Evolutionary conservation across 2,888 invertebrate genomes (phyloP), one percentile per base, ranked within the genome.

Genomic region (Trichacis sp.): DNA sequence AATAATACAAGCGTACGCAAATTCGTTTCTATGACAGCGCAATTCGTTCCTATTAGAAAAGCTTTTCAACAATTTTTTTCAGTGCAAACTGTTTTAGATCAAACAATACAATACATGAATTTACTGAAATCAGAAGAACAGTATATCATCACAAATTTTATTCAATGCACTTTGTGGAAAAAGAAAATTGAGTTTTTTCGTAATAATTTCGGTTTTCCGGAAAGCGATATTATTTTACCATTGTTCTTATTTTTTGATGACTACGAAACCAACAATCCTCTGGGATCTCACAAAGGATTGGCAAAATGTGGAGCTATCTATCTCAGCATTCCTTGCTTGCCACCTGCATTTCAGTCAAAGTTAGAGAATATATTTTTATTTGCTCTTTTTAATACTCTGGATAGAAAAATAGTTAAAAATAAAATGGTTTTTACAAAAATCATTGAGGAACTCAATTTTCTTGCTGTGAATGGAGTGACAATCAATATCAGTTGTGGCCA

Each of bases 291-390:
- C 50, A 62, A 62, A 50, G 71, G 68, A 6, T 49, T 73, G 30
- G 55, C 57, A 3, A 73, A 73, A 63, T 68, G 68, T 43, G 70
- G 70, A 5, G 71, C 68, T 1, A 50, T 75, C 20, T 68, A 69
- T 53, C 5, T 60, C 6, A 52, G n/a, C n/a, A 42, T 70, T 9
- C 61, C 60, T 17, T 66, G 58, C 55, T 59, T 73, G 29, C 69
- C 69, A 5, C 63, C 66, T 6, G 9, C 36, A 18, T 51, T 61
- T 9, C 54, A 59, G 18, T 60, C 62, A n/a, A 67, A 68, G 48
- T 17, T 71, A 1, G 59, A 68, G 42, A 72, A 68, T 29, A 29
- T 29, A 5, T 6, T 29, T 29, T n/a, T n/a, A n/a, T n/a, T n/a
- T n/a, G n/a, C n/a, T n/a, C n/a, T n/a, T n/a, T n/a, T n/a, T n/a